These are phyloP conservation scores for Bellardia pandia DNA, from an alignment of 2,888 invertebrate species.

Conservation along the genomic window DNA sequence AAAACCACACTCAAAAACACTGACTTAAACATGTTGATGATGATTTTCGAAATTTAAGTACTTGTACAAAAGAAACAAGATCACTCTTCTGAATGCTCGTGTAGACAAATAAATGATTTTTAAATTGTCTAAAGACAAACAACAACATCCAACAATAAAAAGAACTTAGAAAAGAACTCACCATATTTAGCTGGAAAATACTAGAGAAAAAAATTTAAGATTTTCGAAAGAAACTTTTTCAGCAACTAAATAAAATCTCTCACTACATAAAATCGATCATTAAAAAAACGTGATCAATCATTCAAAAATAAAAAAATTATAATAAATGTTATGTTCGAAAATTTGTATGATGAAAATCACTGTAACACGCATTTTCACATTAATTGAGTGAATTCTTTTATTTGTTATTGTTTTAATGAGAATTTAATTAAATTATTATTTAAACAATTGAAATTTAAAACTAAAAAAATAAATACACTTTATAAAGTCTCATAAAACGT, in stretches of 20 bases:
- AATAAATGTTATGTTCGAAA: conserved; percentile 23
- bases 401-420: conserved; percentile 33
- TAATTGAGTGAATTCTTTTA: conserved; percentile 33
- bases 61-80: conserved; percentile 33
- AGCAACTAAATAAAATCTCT: conserved; percentile 8
- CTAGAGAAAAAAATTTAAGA: conserved; percentile 29
- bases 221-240: conserved; percentile 1
- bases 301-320: conserved; percentile 10
- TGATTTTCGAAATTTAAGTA: conserved; percentile 51
- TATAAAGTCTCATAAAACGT: conserved; percentile 39
- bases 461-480: conserved; percentile 12
- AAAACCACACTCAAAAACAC: neutral
- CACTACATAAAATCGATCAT: conserved; percentile 8
- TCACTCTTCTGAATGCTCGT: conserved; percentile 35
- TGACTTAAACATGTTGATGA: conserved; percentile 17
- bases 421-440: conserved; percentile 62
- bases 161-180: conserved; percentile 16
- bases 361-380: conserved; percentile 30
- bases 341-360: conserved; percentile 13
- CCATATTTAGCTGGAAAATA: conserved; percentile 18
- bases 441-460: conserved; percentile 47
- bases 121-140: conserved; percentile 39
- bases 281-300: conserved; percentile 48
- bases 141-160: neutral
- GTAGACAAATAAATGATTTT: conserved; percentile 35